A percentile compares a stretch with the other conserved stretches of the same genome.
These are phyloP conservation scores for Enteromius argenteus DNA, from an alignment of 2,797 vertebrate genomes.

Conservation along the genomic window DNA sequence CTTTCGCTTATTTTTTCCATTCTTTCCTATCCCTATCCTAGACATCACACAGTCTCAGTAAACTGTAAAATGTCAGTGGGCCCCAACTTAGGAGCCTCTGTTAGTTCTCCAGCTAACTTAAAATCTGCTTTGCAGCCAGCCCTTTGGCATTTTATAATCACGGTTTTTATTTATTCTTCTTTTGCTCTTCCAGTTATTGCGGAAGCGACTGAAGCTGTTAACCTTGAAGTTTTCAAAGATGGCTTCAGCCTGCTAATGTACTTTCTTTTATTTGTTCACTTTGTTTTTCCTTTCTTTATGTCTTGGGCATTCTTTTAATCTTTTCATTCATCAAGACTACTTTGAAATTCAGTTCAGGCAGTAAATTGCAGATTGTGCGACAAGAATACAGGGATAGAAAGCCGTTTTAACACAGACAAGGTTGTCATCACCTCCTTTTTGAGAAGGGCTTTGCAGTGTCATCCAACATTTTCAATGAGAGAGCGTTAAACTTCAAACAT, in stretches of 20 bases:
- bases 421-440: slow-evolving; percentile 47
- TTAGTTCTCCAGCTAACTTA: slow-evolving; percentile 16
- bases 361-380: slow-evolving; percentile 35
- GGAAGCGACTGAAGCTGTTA: slow-evolving; percentile 15
- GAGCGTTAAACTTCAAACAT: slow-evolving; percentile 37
- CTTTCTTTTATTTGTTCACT: slow-evolving; percentile 35
- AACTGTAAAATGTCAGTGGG: slow-evolving; percentile 47
- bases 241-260: slow-evolving; percentile 27
- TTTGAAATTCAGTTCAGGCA: slow-evolving; percentile 15
- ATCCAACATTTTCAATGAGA: slow-evolving; percentile 15
- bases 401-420: slow-evolving; percentile 34
- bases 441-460: slow-evolving; percentile 16
- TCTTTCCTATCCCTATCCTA: neutral
- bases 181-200: slow-evolving; percentile 11
- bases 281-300: slow-evolving; percentile 8
- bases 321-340: slow-evolving; percentile 28
- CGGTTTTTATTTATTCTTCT: neutral
- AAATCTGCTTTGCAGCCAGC: slow-evolving; percentile 45
- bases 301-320: slow-evolving; percentile 32
- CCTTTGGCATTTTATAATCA: slow-evolving; percentile 46
- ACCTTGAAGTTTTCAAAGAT: slow-evolving; percentile 34
- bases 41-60: slow-evolving; percentile 29
- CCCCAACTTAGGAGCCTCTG: slow-evolving; percentile 40
- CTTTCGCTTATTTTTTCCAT: slow-evolving; percentile 14
- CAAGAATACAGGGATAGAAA: slow-evolving; percentile 29